Evolutionary conservation across 2,113 vertebrate genomes (phyloP), one percentile per base, ranked within the genome.

Genomic region (Ginglymostoma cirratum): DNA sequence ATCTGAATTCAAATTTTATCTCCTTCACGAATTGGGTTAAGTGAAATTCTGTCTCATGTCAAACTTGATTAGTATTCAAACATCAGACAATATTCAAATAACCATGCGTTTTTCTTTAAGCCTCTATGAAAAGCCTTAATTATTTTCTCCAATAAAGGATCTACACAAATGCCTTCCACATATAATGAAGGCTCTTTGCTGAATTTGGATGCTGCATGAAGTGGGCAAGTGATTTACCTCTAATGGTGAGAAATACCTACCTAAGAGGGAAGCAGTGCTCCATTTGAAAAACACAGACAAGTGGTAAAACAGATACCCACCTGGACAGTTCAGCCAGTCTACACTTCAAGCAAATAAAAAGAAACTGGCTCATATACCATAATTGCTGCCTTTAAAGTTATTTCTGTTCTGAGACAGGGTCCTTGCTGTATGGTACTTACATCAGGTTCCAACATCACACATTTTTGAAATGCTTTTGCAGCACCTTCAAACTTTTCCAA

Each of bases 361-460:
- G 19, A 55, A 90, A 65, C 4, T 90, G 52, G 87, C 87, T 69
- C n/a, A 19, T 3, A n/a, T 38, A n/a, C 8, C 10, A 93, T 15
- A 67, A 38, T 38, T 70, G 2, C 66, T 70, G 92, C 42, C n/a
- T 67, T 45, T 69, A 69, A 70, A 94, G 21, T 8, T 17, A 94
- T 23, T 42, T 93, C 48, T 42, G 34, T 24, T 38, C 67, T 66
- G 23, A 69, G 67, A 76, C 69, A 52, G 24, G 14, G 30, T 24
- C 15, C 69, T 95, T 95, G 27, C 67, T 72, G 27, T 52, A 42
- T 70, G 52, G 78, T 96, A 98, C 99, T 97, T 97, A 99, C 99
- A 95, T 99, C 99, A 95, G 99, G 99, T 96, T 99, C 99, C 96
- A 99, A 97, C 21, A 98, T 98, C 96, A 99, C 98, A 96, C 99